Evolutionary conservation across 2,797 vertebrate genomes (phyloP), one percentile per base, ranked within the genome.

Genomic region (Anomalospiza imberbis): DNA sequence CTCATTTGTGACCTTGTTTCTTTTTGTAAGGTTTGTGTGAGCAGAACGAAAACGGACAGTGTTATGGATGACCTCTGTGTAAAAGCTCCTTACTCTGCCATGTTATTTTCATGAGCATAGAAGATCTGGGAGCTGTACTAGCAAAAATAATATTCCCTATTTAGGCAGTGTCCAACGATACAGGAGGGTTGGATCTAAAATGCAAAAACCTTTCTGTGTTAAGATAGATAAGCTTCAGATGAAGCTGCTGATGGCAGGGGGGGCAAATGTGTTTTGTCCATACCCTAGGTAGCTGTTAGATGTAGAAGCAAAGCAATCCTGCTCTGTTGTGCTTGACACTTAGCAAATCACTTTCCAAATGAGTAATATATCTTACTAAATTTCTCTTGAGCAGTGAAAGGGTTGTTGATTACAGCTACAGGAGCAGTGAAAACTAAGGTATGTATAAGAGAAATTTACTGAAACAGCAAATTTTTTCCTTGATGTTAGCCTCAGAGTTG

Each of bases 1-100:
- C 0, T 29, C 5, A 13, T 9, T 16, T 29, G 22, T n/a, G 71
- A 26, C 24, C 29, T 26, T 5, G 5, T 0, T 7, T 14, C 66
- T 68, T 61, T 50, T 17, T 6, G 22, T 32, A 12, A 40, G 54
- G 31, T 40, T 50, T 62, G 7, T 34, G 0, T 5, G 36, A 16
- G 28, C 7, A 4, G 21, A 48, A 45, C 25, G 78, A 32, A 63
- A 67, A 31, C 14, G 6, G 18, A 42, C 38, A 3, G 13, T 5
- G 10, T 3, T 60, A 48, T 4, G 3, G 14, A 5, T 66, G 45
- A 18, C 13, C 18, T 15, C n/a, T 44, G 8, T 28, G 0, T 26
- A 19, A 70, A 54, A 21, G 25, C 25, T 62, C 9, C 31, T 61
- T 34, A 6, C 14, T 50, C 42, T 40, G 76, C 24, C 1, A 0